Conservation (phyloP, 2,113 vertebrate genomes). For the Caranx melampygus region DNA sequence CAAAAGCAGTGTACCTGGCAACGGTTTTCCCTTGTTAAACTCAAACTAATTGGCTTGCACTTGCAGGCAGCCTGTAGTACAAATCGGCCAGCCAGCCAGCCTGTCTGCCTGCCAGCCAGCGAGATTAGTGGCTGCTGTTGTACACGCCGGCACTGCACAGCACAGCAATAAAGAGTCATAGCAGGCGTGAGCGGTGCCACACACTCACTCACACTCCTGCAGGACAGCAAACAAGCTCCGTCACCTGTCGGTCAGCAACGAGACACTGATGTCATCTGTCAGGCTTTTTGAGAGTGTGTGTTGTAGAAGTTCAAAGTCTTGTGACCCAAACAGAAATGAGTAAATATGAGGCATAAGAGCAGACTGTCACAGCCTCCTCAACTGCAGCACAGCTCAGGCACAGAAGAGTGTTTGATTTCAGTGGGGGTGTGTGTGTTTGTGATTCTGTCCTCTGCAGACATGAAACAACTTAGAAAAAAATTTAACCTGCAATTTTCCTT, state of each 20-base stretch:
- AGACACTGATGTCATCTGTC: constrained; percentile 39
- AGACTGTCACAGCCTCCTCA: constrained; percentile 8
- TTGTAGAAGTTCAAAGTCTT: constrained; percentile 4
- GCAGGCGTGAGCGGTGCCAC: constrained; percentile 55
- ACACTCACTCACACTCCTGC: constrained; percentile 43
- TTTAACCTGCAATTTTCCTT: not conserved
- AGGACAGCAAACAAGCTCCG: constrained; percentile 22
- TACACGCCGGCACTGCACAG: constrained; percentile 59
- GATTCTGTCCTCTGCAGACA: not conserved
- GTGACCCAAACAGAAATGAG: not conserved
- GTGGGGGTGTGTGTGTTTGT: not conserved
- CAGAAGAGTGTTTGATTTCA: constrained; percentile 7
- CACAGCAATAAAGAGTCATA: constrained; percentile 75
- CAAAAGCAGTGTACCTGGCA: constrained; percentile 57
- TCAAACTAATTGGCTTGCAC: constrained; percentile 69
- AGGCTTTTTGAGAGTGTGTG: not conserved
- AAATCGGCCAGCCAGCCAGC: constrained; percentile 58
- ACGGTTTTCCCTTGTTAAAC: constrained; percentile 69
- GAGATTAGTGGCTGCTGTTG: constrained; percentile 76
- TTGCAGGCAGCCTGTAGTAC: constrained; percentile 54
- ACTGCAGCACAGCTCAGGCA: constrained; percentile 1
- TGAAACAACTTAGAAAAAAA: not conserved
- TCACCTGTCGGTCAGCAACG: constrained; percentile 58
- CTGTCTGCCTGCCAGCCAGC: constrained; percentile 71
- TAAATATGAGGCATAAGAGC: not conserved